Evolutionary conservation across 1,140 invertebrate species (phyloP), one percentile per base, ranked within the genome.

Genomic region (Brachionus plicatilis): DNA sequence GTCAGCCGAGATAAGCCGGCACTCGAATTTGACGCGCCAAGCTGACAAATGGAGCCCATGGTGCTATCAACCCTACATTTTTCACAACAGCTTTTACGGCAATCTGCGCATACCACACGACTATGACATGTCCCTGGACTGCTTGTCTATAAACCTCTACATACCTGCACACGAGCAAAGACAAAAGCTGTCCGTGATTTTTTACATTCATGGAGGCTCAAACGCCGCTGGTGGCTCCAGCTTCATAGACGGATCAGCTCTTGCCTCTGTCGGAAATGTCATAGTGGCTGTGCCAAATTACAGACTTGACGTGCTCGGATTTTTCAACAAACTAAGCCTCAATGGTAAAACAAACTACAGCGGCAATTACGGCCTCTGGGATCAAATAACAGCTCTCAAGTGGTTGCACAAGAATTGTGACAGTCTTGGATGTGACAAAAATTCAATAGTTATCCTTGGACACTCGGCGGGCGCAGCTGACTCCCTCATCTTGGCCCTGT

Each of bases 341-440:
- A 47, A 47, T 14, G 11, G 29, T 4, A 65, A 45, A 82, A n/a
- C 53, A 24, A 65, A 60, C 33, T 68, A 41, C 11, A 41, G 4
- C 0, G 92, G 93, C 0, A 93, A 93, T 88, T 90, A 89, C 50
- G 92, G 92, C 0, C 85, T 94, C 3, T 92, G 92, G 87, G 93
- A 94, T 88, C 92, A 93, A 87, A 89, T 87, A 29, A 85, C 91
- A 85, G 92, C 92, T 9, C 84, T 93, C 2, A 91, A 86, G 88
- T 93, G 92, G 92, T 88, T 93, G 8, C 89, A 88, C 24, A 83
- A 88, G 27, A 89, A 90, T 84, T 88, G 89, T 79, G 80, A 27
- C 6, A 60, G 17, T 9, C 88, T 88, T 84, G 87, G 87, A 14
- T 88, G 88, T 27, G 85, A 89, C 85, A 85, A 85, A 8, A 78